Evolutionary conservation across 2,888 invertebrate genomes (phyloP).

Genomic region (Dicranocentrus wangi): DNA sequence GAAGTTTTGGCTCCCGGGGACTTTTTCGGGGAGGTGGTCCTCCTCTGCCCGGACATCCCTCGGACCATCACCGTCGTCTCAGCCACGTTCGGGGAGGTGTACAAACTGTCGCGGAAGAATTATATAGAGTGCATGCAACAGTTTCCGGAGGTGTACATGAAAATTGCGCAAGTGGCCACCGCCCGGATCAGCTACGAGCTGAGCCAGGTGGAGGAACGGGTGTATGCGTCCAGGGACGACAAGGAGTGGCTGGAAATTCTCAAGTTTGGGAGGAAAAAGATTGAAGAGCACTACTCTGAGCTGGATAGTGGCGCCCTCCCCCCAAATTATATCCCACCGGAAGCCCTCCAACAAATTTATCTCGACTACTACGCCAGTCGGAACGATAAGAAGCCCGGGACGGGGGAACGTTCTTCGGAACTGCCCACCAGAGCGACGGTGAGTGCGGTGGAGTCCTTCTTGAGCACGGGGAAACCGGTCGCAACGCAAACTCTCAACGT

Average conservation of each 20-base stretch:
- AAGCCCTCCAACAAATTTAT: too few relatives aligned
- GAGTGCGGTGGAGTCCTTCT: too few relatives aligned
- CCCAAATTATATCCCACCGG: too few relatives aligned
- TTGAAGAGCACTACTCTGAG: slow-evolving; percentile 25
- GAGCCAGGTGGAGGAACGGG: background rate
- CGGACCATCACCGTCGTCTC: slow-evolving; percentile 79
- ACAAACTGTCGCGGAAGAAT: slow-evolving; percentile 77
- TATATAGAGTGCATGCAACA: slow-evolving; percentile 74
- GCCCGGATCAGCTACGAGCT: slow-evolving; percentile 11
- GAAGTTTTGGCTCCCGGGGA: slow-evolving; percentile 80
- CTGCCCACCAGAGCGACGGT: too few relatives aligned
- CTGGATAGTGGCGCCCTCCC: background rate
- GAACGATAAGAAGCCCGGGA: too few relatives aligned
- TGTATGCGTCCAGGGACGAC: background rate
- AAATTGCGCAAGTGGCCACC: slow-evolving; percentile 49
- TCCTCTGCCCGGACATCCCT: slow-evolving; percentile 78
- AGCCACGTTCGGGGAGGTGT: slow-evolving; percentile 80
- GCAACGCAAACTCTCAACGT: too few relatives aligned
- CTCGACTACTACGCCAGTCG: too few relatives aligned
- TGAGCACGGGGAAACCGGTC: too few relatives aligned
- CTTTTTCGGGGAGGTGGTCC: slow-evolving; percentile 80
- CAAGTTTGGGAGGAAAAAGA: background rate
- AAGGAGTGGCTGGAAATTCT: background rate
- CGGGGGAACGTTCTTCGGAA: too few relatives aligned
- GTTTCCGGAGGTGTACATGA: slow-evolving; percentile 66